Conservation (phyloP, 2,797 vertebrate species). For the Loriculus beryllinus region DNA sequence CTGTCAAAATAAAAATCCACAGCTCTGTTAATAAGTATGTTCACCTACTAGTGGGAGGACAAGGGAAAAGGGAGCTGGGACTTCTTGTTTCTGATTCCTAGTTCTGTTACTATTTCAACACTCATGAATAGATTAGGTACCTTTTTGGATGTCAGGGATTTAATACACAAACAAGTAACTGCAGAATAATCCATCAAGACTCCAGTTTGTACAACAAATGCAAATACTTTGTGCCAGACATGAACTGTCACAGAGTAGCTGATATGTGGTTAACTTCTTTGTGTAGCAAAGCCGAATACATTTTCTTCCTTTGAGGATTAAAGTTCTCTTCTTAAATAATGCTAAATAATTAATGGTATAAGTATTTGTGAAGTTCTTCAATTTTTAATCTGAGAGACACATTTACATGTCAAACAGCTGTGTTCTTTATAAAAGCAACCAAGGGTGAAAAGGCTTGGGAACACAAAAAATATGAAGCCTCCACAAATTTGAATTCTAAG, state of each 20-base stretch:
- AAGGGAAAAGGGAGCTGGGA: not conserved
- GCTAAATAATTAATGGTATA: not conserved
- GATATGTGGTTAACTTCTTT: not conserved
- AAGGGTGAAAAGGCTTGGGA: not conserved
- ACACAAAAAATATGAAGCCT: not conserved
- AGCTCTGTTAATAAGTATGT: not conserved
- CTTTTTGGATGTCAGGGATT: not conserved
- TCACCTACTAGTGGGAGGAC: not conserved
- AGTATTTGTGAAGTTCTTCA: not conserved
- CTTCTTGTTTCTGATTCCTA: not conserved
- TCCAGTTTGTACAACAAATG: not conserved
- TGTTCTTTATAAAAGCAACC: not conserved
- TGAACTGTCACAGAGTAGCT: not conserved
- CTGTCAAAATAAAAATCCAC: conserved; percentile 72
- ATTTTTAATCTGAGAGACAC: not conserved
- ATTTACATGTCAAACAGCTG: not conserved
- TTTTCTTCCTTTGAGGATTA: not conserved
- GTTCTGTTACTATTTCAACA: not conserved
- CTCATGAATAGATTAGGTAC: not conserved
- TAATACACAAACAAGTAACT: not conserved
- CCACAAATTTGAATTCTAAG: not conserved
- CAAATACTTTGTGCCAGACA: not conserved
- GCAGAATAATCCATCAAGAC: not conserved
- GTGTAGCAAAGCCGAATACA: not conserved
- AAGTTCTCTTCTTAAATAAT: not conserved